A percentile compares a stretch with the other conserved stretches of the same genome.
Conservation (phyloP, 2,113 vertebrate species). For the Antigone vipio region DNA sequence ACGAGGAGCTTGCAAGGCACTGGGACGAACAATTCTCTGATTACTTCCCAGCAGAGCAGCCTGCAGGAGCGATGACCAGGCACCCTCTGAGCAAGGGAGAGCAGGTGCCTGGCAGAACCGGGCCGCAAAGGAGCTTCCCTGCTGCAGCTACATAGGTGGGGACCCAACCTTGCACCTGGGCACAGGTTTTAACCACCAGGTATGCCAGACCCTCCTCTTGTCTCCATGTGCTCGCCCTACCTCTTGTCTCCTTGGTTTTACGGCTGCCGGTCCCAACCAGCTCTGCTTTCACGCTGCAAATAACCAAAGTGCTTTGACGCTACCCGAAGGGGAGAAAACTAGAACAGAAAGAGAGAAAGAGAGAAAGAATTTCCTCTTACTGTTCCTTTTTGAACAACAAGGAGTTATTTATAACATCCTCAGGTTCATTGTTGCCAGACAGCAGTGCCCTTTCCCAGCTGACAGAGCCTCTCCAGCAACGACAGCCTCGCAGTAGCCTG, state of each 20-base stretch:
- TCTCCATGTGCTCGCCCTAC: neutral
- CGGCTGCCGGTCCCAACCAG: neutral
- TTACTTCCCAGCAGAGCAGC: neutral
- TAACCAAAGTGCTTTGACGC: neutral
- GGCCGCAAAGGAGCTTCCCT: neutral
- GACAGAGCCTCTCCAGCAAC: neutral
- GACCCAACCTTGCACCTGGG: neutral
- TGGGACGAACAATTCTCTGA: neutral
- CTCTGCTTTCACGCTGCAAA: neutral
- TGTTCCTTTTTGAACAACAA: fast-evolving
- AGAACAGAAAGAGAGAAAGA: neutral
- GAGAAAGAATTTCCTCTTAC: neutral
- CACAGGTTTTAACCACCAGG: neutral
- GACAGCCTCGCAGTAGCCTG: neutral
- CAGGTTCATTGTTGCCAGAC: neutral
- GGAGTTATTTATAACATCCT: neutral
- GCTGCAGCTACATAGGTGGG: neutral
- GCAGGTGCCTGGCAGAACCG: neutral
- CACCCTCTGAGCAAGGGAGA: neutral
- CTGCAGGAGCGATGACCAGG: neutral
- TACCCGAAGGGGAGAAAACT: neutral
- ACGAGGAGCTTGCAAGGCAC: neutral
- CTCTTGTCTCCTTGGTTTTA: neutral
- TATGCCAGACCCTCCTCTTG: neutral
- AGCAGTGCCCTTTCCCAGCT: neutral